These are phyloP conservation scores for Hydraecia micacea DNA, from an alignment of 2,888 invertebrate genomes.

Conservation along the genomic window DNA sequence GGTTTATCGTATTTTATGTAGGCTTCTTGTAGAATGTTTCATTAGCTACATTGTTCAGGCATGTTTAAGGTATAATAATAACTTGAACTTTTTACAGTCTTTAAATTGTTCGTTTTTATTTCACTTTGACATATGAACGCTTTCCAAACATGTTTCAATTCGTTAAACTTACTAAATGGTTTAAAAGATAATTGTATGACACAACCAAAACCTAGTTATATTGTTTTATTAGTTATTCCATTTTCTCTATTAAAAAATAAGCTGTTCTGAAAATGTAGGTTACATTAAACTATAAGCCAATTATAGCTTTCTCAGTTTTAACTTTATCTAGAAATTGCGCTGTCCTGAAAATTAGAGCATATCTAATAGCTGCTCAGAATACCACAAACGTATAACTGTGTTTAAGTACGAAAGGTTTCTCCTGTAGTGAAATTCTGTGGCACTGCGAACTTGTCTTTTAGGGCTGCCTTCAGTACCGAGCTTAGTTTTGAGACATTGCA, in stretches of 20 bases:
- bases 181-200: not conserved
- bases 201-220: not conserved
- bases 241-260: not conserved
- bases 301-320: not conserved
- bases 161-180: not conserved
- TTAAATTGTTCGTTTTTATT: not conserved
- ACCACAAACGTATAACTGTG: slow-evolving; percentile 26
- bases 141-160: not conserved
- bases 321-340: not conserved
- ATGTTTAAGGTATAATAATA: not conserved
- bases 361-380: slow-evolving; percentile 3
- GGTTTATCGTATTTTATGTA: not conserved
- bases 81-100: not conserved
- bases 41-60: not conserved
- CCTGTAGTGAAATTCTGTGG: slow-evolving; percentile 43
- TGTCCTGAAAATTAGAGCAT: slow-evolving; percentile 8
- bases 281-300: not conserved
- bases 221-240: not conserved
- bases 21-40: slow-evolving; percentile 11
- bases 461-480: slow-evolving; percentile 26
- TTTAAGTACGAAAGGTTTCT: slow-evolving; percentile 43
- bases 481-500: not conserved
- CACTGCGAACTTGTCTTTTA: slow-evolving; percentile 27
- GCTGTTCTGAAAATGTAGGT: not conserved
- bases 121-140: not conserved